These are phyloP conservation scores for Macropis europaea DNA, from an alignment of 2,888 invertebrate species.

Conservation along the genomic window DNA sequence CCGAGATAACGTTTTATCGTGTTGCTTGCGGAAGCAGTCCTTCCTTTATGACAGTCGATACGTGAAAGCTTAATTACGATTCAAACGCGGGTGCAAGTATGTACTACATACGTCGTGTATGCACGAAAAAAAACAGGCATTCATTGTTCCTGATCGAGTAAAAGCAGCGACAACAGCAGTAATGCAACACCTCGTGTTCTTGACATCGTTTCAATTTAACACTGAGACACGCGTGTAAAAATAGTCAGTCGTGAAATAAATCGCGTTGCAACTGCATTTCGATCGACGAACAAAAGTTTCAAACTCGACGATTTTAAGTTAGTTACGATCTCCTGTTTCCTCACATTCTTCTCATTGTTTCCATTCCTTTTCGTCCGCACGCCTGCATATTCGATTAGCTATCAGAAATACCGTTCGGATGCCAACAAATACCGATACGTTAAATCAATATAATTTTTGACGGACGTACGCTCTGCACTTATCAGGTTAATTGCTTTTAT, in stretches of 20 bases:
- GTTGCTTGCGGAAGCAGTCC: background rate
- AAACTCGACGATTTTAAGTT: too few relatives aligned
- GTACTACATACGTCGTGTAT: too few relatives aligned
- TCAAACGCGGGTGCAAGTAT: too few relatives aligned
- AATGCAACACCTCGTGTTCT: conserved; percentile 15
- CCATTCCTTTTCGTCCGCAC: too few relatives aligned
- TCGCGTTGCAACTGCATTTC: background rate
- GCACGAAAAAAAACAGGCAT: background rate
- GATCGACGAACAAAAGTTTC: background rate
- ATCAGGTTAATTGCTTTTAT: conserved; percentile 20
- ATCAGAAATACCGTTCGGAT: too few relatives aligned
- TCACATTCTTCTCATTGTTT: background rate
- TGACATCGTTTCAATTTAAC: conserved; percentile 36
- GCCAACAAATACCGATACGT: too few relatives aligned
- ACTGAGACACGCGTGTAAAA: conserved; percentile 4
- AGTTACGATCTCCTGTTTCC: background rate
- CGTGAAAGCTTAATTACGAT: too few relatives aligned
- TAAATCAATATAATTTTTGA: background rate
- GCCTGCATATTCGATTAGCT: too few relatives aligned
- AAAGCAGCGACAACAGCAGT: too few relatives aligned
- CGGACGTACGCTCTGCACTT: background rate
- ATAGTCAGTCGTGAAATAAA: conserved; percentile 30
- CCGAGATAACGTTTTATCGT: background rate
- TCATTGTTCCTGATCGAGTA: too few relatives aligned
- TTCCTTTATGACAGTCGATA: too few relatives aligned